phyloP scores from a whole-genome alignment of 2,113 vertebrate genomes.

The Pavo muticus region DNA sequence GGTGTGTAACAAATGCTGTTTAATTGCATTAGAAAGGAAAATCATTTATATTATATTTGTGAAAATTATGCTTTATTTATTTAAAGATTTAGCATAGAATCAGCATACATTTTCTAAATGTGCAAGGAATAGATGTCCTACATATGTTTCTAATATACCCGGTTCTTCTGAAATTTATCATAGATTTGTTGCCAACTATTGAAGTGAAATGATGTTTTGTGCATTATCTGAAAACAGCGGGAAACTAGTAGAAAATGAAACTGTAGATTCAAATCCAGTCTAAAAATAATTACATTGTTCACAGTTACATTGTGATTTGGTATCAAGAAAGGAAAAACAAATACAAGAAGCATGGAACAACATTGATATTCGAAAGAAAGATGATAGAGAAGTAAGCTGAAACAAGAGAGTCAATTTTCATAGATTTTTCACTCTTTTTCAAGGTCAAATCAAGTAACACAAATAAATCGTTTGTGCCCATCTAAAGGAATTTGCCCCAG shows the following conservation, averaged over 20 bases:
- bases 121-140: not conserved
- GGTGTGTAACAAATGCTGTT: not conserved
- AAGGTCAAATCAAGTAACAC: not conserved
- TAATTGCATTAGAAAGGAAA: not conserved
- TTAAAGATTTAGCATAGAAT: not conserved
- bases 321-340: not conserved
- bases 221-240: not conserved
- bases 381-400: not conserved
- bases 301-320: not conserved
- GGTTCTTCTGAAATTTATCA: not conserved
- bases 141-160: not conserved
- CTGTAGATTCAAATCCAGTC: not conserved
- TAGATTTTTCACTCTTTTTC: not conserved
- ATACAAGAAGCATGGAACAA: not conserved
- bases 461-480: not conserved
- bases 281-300: not conserved
- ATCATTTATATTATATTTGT: not conserved
- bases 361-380: not conserved
- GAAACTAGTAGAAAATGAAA: not conserved
- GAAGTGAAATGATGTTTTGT: not conserved
- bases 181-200: not conserved
- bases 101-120: not conserved
- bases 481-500: not conserved
- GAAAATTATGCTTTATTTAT: not conserved
- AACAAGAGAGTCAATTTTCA: not conserved